Conservation (phyloP, 2,113 vertebrate genomes). For the Boleophthalmus pectinirostris region DNA sequence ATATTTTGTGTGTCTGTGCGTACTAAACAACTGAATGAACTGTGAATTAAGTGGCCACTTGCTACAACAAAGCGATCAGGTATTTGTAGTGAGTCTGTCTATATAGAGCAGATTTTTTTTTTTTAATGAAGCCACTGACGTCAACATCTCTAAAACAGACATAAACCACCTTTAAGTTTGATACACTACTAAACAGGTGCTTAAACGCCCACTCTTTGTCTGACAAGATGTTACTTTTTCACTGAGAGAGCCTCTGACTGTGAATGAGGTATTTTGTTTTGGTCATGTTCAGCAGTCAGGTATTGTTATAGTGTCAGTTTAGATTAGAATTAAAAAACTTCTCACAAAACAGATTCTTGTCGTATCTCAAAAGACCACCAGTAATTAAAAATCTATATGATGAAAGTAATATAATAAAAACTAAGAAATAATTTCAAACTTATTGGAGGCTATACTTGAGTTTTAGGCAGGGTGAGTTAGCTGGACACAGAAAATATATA, state of each 20-base stretch:
- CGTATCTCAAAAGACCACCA: background rate
- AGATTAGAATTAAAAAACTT: slow-evolving; percentile 35
- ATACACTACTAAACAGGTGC: background rate
- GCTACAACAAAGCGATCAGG: background rate
- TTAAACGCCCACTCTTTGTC: background rate
- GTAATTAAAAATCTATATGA: too few species aligned
- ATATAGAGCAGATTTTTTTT: background rate
- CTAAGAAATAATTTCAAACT: background rate
- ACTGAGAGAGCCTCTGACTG: slow-evolving; percentile 1
- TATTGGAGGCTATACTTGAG: background rate
- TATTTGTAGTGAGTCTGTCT: background rate
- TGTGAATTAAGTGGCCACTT: slow-evolving; percentile 4
- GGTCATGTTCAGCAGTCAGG: background rate
- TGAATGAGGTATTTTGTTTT: slow-evolving; percentile 10
- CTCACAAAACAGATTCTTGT: slow-evolving; percentile 27
- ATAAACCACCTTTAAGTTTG: background rate
- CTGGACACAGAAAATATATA: background rate
- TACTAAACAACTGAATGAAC: slow-evolving; percentile 14
- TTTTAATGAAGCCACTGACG: too few species aligned
- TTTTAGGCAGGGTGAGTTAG: background rate
- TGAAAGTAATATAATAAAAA: background rate
- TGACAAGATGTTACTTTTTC: slow-evolving; percentile 3
- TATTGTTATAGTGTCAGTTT: slow-evolving; percentile 44
- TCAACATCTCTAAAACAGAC: background rate
- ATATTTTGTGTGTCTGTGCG: slow-evolving; percentile 5